Evolutionary conservation across 2,888 invertebrate species (phyloP), one percentile per base, ranked within the genome.

Genomic region (Pegoplata infirma): DNA sequence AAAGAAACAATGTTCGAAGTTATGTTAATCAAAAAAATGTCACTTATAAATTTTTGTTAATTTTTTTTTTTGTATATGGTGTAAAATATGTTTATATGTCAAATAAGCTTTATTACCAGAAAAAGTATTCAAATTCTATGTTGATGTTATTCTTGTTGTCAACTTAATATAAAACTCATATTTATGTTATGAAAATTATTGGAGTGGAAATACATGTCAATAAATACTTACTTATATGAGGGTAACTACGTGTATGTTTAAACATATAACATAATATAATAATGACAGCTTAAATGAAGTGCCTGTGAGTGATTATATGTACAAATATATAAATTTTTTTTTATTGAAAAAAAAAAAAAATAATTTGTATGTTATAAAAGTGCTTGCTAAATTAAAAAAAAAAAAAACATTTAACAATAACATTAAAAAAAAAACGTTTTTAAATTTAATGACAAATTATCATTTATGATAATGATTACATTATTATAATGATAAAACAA

Each of bases 101-200:
- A n/a, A 58, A 68, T 32, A 46, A 36, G 17, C 14, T 56, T 56
- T 19, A 56, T 68, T 17, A 49, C 46, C 16, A 68, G 17, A 1
- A 17, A 55, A 36, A 49, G 14, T 55, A 53, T 66, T 69, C n/a
- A 69, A 59, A 49, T 59, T 36, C 40, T 40, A 10, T 55, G 8
- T 36, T 40, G 36, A 17, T 59, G 14, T 32, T 63, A 14, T 47
- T 19, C 17, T 53, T 19, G 12, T 19, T 32, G 21, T 59, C 59
- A 51, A 59, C 46, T 67, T 67, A 46, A 44, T 53, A 59, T 25
- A 53, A 53, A 66, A 67, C 58, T 46, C 53, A 53, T 67, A 74
- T 67, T 74, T 64, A 53, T 66, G 59, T 59, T 67, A 53, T 74
- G 28, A 67, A 71, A 53, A 53, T 74, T 74, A 59, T 67, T 74